phyloP scores from a whole-genome alignment of 2,888 invertebrate genomes.

The Chironomus riparius region DNA sequence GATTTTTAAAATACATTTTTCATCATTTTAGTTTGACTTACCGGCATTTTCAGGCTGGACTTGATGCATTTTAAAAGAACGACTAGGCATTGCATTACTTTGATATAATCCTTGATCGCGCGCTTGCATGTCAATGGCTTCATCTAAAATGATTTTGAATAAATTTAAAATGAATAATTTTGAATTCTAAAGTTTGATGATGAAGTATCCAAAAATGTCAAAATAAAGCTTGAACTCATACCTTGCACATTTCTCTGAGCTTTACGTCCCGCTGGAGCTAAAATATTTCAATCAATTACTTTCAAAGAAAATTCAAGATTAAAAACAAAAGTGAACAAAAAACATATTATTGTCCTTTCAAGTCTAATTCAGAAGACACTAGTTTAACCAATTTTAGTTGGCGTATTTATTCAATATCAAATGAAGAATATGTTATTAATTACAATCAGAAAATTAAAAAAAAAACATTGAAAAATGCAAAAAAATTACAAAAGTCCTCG shows the following conservation, averaged over 20 bases:
- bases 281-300: conserved; percentile 5
- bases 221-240: not conserved
- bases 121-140: not conserved
- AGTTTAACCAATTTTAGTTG: no score
- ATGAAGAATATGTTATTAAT: no score
- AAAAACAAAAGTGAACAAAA: not conserved
- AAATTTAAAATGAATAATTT: not conserved
- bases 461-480: no score
- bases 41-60: conserved; percentile 58
- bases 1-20: conserved; percentile 8
- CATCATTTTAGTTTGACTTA: conserved; percentile 40
- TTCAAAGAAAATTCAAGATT: not conserved
- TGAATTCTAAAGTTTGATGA: not conserved
- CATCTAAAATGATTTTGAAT: conserved; percentile 31
- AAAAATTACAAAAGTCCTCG: no score
- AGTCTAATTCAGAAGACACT: no score
- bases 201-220: not conserved
- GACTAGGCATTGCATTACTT: conserved; percentile 70
- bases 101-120: conserved; percentile 63
- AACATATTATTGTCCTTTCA: no score
- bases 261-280: not conserved
- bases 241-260: not conserved
- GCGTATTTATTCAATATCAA: no score
- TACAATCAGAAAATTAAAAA: no score
- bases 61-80: conserved; percentile 70